These are phyloP conservation scores for silkworm (Bombyx mori) DNA, from an alignment of 1,140 invertebrate genomes.

Conservation along the genomic window DNA sequence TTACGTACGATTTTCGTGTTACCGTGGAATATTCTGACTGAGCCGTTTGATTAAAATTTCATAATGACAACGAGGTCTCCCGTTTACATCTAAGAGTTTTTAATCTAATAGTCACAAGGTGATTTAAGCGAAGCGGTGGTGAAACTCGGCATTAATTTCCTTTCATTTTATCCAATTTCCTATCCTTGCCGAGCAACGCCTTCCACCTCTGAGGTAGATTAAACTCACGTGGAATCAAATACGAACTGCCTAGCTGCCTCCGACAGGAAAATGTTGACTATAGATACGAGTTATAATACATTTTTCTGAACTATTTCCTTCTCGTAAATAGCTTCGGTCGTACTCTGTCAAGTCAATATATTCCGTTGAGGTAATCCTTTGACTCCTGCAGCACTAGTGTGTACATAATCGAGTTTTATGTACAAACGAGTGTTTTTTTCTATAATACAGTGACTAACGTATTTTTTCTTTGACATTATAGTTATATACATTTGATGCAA, in stretches of 20 bases:
- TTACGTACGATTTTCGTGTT: too few species aligned
- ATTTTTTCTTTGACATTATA: too few species aligned
- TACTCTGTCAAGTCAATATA: conserved; percentile 22
- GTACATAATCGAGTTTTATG: conserved; percentile 47
- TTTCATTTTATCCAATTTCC: conserved; percentile 29
- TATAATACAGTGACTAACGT: conserved; percentile 5
- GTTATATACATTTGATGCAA: conserved; percentile 56
- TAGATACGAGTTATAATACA: conserved; percentile 1
- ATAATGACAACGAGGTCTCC: too few species aligned
- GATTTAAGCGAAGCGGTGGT: conserved; percentile 60
- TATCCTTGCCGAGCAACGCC: conserved; percentile 32
- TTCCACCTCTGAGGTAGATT: conserved; percentile 57
- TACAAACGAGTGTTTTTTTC: conserved; percentile 33
- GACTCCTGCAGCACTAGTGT: conserved; percentile 31
- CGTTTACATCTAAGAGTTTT: not conserved
- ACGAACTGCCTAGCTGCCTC: conserved; percentile 67
- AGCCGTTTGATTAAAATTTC: too few species aligned
- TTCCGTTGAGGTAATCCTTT: conserved; percentile 41
- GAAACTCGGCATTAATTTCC: conserved; percentile 32
- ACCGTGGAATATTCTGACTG: too few species aligned
- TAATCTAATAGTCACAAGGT: conserved; percentile 14
- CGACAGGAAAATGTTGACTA: conserved; percentile 29
- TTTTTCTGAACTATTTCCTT: conserved; percentile 4
- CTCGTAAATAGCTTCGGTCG: conserved; percentile 1
- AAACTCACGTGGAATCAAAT: conserved; percentile 56